Conservation (phyloP, 2,888 invertebrate species). For the Spodoptera picta region DNA sequence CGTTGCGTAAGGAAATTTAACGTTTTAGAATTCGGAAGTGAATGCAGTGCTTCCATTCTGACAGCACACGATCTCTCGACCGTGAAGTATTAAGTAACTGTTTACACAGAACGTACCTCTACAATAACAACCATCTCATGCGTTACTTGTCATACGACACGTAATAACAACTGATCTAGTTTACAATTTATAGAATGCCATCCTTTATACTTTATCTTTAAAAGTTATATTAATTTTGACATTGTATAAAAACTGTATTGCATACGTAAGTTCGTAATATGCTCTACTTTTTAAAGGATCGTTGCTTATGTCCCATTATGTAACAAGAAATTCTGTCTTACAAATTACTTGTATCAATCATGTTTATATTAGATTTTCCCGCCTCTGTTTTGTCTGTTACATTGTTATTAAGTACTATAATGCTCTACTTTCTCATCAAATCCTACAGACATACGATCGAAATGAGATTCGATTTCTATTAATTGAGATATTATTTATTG, state of each 20-base stretch:
- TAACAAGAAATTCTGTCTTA: slow-evolving; percentile 26
- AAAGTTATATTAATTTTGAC: too few relatives aligned
- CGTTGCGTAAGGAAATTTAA: slow-evolving; percentile 62
- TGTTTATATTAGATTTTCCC: slow-evolving; percentile 23
- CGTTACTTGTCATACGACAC: slow-evolving; percentile 22
- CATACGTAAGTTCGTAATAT: slow-evolving; percentile 1
- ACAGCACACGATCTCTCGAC: slow-evolving; percentile 67
- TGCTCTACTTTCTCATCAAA: slow-evolving; percentile 47
- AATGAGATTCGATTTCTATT: slow-evolving; percentile 43
- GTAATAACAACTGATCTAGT: slow-evolving; percentile 17
- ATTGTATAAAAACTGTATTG: background rate
- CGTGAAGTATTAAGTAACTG: slow-evolving; percentile 72
- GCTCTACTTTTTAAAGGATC: slow-evolving; percentile 28
- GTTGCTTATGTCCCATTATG: too few relatives aligned
- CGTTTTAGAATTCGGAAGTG: slow-evolving; percentile 77
- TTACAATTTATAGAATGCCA: slow-evolving; percentile 11
- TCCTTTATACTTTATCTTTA: background rate
- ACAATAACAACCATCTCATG: slow-evolving; percentile 39
- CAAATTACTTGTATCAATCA: slow-evolving; percentile 14
- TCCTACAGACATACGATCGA: slow-evolving; percentile 24
- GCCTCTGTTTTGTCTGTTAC: slow-evolving; percentile 18
- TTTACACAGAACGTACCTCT: slow-evolving; percentile 63
- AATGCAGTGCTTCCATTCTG: slow-evolving; percentile 69
- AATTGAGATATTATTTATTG: slow-evolving; percentile 46
- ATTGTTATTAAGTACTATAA: slow-evolving; percentile 28